Evolutionary conservation across 2,113 vertebrate species (phyloP).

Genomic region (Naja naja): DNA sequence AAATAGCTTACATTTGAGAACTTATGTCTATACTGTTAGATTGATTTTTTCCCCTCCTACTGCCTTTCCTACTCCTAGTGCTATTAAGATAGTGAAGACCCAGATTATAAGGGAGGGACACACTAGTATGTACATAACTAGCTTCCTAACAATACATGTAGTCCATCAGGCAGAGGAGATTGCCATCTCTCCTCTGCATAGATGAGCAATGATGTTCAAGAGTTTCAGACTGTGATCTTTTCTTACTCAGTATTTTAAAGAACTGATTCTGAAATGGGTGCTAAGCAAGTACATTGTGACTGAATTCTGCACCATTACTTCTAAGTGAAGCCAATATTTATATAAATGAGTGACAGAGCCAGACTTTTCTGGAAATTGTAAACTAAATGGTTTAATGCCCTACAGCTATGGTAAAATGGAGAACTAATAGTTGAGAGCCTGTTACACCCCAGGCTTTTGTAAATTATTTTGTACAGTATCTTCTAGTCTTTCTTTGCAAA

Average conservation of each 20-base stretch:
- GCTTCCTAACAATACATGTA: background rate
- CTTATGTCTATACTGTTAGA: background rate
- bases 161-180: background rate
- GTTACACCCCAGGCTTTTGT: background rate
- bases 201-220: background rate
- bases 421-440: background rate
- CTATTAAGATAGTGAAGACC: background rate
- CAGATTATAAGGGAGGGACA: background rate
- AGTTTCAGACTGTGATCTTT: background rate
- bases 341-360: background rate
- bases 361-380: background rate
- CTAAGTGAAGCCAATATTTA: background rate
- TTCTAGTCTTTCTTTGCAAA: background rate
- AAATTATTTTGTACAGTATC: background rate
- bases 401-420: background rate
- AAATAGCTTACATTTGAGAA: background rate
- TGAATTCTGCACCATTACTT: background rate
- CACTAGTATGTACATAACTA: background rate
- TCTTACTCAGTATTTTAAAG: background rate
- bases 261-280: background rate
- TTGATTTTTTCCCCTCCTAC: background rate
- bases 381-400: background rate
- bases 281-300: background rate
- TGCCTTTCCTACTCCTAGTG: background rate
- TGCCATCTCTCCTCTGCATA: background rate